Evolutionary conservation across 1,140 invertebrate species (phyloP).

Genomic region (Drosophila murphyi): DNA sequence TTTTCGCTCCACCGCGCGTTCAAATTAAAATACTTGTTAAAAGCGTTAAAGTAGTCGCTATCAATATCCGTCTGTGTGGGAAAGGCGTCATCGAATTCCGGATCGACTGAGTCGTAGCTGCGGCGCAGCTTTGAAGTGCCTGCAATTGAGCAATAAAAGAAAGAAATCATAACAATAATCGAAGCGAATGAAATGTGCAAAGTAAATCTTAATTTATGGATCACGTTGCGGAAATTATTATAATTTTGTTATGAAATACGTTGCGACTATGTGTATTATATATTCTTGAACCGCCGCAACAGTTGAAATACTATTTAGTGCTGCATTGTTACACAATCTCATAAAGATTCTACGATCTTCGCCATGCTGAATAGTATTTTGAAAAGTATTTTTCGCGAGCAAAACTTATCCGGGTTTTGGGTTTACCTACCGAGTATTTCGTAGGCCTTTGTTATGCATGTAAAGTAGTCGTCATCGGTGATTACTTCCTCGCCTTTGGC

Average conservation of each 20-base stretch:
- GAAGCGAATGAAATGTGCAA: no score
- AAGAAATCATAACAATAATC: not conserved
- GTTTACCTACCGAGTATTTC: conserved; percentile 86
- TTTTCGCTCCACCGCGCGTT: conserved; percentile 97
- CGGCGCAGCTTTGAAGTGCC: conserved; percentile 92
- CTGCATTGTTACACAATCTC: no score
- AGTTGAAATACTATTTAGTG: no score
- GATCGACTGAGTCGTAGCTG: conserved; percentile 98
- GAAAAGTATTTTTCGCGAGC: no score
- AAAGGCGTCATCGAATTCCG: conserved; percentile 95
- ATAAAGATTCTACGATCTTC: no score
- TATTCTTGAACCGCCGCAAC: no score
- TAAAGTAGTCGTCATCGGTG: conserved; percentile 97
- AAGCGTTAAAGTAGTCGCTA: conserved; percentile 93
- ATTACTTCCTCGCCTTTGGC: conserved; percentile 93
- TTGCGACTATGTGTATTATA: no score
- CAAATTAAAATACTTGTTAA: conserved; percentile 91
- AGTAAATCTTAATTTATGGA: no score
- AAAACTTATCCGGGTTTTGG: not conserved
- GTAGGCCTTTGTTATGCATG: conserved; percentile 99
- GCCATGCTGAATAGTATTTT: no score
- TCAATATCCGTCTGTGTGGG: conserved; percentile 91
- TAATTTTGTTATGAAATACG: no score
- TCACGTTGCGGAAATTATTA: no score
- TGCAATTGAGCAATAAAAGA: conserved; percentile 72